Conservation (phyloP, 1,140 invertebrate genomes). For the Stegodyphus dumicola region DNA sequence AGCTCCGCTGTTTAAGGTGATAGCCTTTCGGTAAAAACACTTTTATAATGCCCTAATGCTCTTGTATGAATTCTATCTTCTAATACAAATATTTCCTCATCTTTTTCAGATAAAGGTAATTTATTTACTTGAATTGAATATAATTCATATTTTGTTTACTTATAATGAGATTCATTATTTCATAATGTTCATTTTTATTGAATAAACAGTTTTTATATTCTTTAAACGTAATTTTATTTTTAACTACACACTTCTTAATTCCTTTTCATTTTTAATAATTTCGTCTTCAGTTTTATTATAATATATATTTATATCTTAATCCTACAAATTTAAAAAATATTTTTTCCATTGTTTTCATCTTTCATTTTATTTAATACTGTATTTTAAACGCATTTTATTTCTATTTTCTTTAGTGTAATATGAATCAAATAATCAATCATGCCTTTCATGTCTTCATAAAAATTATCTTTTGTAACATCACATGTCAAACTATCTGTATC, state of each 20-base stretch:
- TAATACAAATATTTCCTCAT: not conserved
- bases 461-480: conserved; percentile 14
- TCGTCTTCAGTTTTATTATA: not conserved
- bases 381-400: not conserved
- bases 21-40: not conserved
- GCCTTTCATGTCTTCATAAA: conserved; percentile 36
- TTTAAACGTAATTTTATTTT: not conserved
- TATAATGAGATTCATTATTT: not conserved
- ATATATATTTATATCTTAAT: not conserved
- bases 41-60: not conserved
- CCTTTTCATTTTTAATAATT: not conserved
- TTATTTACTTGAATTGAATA: not conserved
- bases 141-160: not conserved
- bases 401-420: not conserved
- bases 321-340: not conserved
- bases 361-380: not conserved
- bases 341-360: not conserved
- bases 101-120: not conserved
- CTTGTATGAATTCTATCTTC: not conserved
- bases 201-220: not conserved
- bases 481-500: conserved; percentile 24
- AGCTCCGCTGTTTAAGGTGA: too few species aligned
- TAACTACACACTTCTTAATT: not conserved
- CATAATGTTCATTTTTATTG: not conserved
- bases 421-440: conserved; percentile 6